Evolutionary conservation across 2,888 invertebrate species (phyloP).

Genomic region (Thecophora atra): DNA sequence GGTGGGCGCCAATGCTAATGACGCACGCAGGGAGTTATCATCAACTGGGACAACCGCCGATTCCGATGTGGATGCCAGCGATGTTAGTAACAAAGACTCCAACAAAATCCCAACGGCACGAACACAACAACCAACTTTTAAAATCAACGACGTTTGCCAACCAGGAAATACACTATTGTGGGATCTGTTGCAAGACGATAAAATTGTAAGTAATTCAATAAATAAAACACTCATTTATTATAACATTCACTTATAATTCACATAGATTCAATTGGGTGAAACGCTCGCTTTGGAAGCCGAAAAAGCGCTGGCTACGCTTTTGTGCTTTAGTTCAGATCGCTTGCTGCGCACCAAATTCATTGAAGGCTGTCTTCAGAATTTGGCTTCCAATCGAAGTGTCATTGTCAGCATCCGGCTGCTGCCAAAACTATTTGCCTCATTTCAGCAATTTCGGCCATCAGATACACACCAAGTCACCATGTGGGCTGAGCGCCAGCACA

Average conservation of each 20-base stretch:
- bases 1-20: slow-evolving; percentile 48
- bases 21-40: slow-evolving; percentile 31
- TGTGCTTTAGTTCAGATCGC: slow-evolving; percentile 91
- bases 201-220: slow-evolving; percentile 73
- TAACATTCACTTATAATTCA: no score
- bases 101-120: slow-evolving; percentile 41
- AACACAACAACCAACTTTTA: slow-evolving; percentile 57
- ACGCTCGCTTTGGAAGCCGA: slow-evolving; percentile 93
- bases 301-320: slow-evolving; percentile 86
- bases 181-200: slow-evolving; percentile 93
- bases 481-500: slow-evolving; percentile 92
- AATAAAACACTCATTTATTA: no score
- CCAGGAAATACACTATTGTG: slow-evolving; percentile 92
- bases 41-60: slow-evolving; percentile 32
- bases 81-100: slow-evolving; percentile 43
- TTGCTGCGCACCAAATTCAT: slow-evolving; percentile 93
- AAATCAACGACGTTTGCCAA: slow-evolving; percentile 78
- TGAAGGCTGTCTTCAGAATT: slow-evolving; percentile 90
- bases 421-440: slow-evolving; percentile 90
- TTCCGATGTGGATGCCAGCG: slow-evolving; percentile 53
- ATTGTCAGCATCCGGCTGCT: slow-evolving; percentile 87
- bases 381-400: slow-evolving; percentile 88
- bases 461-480: slow-evolving; percentile 88
- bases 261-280: slow-evolving; percentile 85
- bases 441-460: slow-evolving; percentile 86